Conservation (phyloP, 1,140 invertebrate species). For the Cryptotermes secundus region DNA sequence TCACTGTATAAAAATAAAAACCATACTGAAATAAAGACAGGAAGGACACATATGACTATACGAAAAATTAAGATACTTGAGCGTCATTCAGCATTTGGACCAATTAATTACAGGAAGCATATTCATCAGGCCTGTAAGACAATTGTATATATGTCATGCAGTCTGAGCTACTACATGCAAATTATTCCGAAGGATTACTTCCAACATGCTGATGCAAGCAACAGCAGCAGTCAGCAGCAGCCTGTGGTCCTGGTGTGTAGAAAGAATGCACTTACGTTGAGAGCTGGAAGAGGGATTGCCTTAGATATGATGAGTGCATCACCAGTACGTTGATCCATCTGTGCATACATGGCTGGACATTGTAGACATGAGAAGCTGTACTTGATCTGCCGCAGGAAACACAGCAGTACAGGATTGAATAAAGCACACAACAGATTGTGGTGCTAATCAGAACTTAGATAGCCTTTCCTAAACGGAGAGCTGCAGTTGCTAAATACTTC, state of each 20-base stretch:
- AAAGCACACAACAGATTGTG: not conserved
- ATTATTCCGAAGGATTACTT: not conserved
- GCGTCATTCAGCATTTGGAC: not conserved
- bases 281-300: conserved; percentile 64
- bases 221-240: not conserved
- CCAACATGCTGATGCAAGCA: not conserved
- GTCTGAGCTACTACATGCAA: not conserved
- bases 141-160: not conserved
- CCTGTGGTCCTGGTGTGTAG: not conserved
- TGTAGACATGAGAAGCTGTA: conserved; percentile 71
- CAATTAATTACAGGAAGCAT: not conserved
- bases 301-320: conserved; percentile 55
- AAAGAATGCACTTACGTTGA: conserved; percentile 62
- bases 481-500: too few species aligned
- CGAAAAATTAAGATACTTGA: too few species aligned
- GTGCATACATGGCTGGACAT: conserved; percentile 58
- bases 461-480: too few species aligned
- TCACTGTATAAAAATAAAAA: not conserved
- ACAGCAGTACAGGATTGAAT: not conserved
- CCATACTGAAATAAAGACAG: too few species aligned
- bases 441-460: not conserved
- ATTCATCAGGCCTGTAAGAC: not conserved
- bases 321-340: conserved; percentile 59
- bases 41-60: too few species aligned
- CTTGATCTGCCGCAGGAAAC: conserved; percentile 55